These are phyloP conservation scores for Nesidiocoris tenuis DNA, from an alignment of 2,888 invertebrate species.

Conservation along the genomic window DNA sequence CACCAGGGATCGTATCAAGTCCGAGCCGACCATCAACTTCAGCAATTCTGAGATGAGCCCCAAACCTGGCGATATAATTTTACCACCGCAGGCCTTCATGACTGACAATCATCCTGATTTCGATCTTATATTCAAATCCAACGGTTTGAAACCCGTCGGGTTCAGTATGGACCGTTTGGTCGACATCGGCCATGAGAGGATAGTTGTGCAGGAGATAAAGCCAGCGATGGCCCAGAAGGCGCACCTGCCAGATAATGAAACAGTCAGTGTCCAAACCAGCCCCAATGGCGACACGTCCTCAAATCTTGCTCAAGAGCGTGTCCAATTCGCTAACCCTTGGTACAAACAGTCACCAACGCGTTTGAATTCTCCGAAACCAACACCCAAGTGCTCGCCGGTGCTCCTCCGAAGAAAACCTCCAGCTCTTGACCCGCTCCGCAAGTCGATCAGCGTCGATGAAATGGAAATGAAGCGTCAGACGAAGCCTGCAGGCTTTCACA, in stretches of 20 bases:
- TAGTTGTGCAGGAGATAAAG: constrained; percentile 48
- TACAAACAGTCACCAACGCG: not conserved
- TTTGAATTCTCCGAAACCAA: not conserved
- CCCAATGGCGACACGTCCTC: not conserved
- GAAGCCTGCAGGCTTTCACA: constrained; percentile 39
- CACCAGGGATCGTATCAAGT: constrained; percentile 49
- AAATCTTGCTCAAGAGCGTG: too few relatives aligned
- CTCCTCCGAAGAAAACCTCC: constrained; percentile 20
- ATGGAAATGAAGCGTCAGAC: constrained; percentile 48
- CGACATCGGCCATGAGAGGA: constrained; percentile 49
- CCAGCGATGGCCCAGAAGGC: constrained; percentile 30
- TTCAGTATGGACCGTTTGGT: constrained; percentile 51
- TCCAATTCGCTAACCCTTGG: not conserved
- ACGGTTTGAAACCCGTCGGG: constrained; percentile 50
- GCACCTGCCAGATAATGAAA: constrained; percentile 1
- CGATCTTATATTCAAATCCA: constrained; percentile 47
- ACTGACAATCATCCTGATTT: constrained; percentile 37
- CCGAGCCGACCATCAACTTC: constrained; percentile 54
- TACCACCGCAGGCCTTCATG: constrained; percentile 47
- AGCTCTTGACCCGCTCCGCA: constrained; percentile 38
- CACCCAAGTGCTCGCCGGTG: constrained; percentile 7
- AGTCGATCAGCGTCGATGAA: constrained; percentile 51
- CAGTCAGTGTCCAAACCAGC: not conserved
- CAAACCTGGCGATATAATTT: constrained; percentile 48
- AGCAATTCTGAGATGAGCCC: constrained; percentile 43